phyloP scores from a whole-genome alignment of 1,140 invertebrate genomes.

The Venturia canescens region DNA sequence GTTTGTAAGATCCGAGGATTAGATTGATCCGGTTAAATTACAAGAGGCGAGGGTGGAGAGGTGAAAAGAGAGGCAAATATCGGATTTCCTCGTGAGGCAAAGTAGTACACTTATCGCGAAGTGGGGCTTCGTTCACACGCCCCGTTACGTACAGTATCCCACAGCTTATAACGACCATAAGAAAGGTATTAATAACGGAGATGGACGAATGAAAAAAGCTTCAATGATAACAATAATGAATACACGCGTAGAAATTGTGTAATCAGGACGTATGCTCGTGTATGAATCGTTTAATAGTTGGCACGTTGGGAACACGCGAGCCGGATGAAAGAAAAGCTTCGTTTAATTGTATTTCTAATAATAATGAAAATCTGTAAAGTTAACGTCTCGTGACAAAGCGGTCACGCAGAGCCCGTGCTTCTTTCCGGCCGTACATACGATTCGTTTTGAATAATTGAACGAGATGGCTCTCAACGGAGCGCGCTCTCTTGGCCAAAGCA shows the following conservation, averaged over 20 bases:
- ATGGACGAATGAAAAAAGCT: background rate
- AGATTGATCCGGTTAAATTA: constrained; percentile 22
- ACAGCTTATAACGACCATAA: background rate
- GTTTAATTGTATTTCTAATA: constrained; percentile 50
- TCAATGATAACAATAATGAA: background rate
- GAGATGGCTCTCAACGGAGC: constrained; percentile 36
- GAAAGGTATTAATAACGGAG: background rate
- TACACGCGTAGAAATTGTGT: background rate
- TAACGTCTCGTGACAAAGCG: constrained; percentile 44
- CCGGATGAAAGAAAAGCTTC: constrained; percentile 52
- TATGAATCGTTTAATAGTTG: constrained; percentile 1
- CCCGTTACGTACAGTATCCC: background rate
- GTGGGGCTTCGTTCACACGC: constrained; percentile 27
- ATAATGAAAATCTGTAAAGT: constrained; percentile 56
- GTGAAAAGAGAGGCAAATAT: constrained; percentile 25
- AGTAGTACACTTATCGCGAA: constrained; percentile 22
- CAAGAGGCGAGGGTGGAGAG: constrained; percentile 1
- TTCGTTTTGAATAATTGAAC: constrained; percentile 47
- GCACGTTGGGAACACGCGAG: constrained; percentile 57
- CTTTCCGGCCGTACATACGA: constrained; percentile 20
- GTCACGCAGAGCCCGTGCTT: constrained; percentile 44
- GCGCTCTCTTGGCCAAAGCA: constrained; percentile 29
- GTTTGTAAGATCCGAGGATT: background rate
- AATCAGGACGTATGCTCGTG: background rate
- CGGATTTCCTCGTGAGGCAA: constrained; percentile 6